Conservation (phyloP, 2,113 vertebrate species). For the Etheostoma cragini region DNA sequence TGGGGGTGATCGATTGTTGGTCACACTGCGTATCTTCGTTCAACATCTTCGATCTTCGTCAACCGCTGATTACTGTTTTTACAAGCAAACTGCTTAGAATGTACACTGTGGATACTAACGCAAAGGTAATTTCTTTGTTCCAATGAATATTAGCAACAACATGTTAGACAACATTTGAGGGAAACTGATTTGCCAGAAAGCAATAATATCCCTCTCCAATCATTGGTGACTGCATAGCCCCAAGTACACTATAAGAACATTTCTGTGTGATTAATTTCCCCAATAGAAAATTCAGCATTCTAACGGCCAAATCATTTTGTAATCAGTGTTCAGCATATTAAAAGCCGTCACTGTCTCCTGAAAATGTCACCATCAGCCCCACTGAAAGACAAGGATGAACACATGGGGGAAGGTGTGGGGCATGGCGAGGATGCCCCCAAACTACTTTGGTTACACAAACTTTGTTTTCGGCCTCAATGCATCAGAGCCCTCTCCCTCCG, state of each 20-base stretch:
- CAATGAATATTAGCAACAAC: background rate
- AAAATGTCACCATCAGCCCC: constrained; percentile 23
- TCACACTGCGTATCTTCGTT: constrained; percentile 36
- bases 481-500: constrained; percentile 81
- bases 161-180: background rate
- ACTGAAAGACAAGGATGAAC: background rate
- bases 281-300: constrained; percentile 22
- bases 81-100: constrained; percentile 21
- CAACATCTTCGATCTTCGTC: constrained; percentile 50
- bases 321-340: constrained; percentile 53
- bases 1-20: constrained; percentile 72
- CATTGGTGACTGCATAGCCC: constrained; percentile 20
- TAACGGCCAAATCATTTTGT: constrained; percentile 50
- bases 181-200: constrained; percentile 35
- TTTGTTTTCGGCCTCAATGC: constrained; percentile 83
- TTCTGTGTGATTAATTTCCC: constrained; percentile 51
- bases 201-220: background rate
- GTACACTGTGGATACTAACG: background rate
- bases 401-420: background rate
- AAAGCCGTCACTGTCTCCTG: constrained; percentile 44
- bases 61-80: constrained; percentile 23
- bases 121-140: background rate
- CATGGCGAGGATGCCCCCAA: constrained; percentile 62
- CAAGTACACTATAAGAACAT: constrained; percentile 44
- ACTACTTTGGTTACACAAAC: constrained; percentile 87